These are phyloP conservation scores for Phthorimaea operculella DNA, from an alignment of 1,140 invertebrate species.

Conservation along the genomic window DNA sequence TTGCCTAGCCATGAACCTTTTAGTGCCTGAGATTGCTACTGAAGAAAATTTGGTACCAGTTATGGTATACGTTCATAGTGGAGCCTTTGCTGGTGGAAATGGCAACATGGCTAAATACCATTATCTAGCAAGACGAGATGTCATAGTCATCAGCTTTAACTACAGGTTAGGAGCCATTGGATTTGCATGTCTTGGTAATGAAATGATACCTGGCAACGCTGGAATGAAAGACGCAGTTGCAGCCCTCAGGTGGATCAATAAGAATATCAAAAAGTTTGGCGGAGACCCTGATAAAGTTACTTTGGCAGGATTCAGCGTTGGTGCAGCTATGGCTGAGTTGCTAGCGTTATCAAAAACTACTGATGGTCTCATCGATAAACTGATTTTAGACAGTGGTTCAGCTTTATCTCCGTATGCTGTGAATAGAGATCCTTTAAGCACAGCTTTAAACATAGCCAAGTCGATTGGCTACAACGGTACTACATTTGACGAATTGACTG, in stretches of 20 bases:
- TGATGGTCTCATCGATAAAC: conserved; percentile 43
- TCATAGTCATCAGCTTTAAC: conserved; percentile 50
- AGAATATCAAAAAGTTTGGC: conserved; percentile 73
- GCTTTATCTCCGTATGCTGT: conserved; percentile 48
- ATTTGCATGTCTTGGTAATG: conserved; percentile 69
- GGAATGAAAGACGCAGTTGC: conserved; percentile 72
- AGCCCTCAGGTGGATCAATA: conserved; percentile 67
- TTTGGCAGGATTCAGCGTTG: conserved; percentile 71
- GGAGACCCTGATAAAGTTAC: conserved; percentile 74
- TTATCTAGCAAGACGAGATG: conserved; percentile 42
- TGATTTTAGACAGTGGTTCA: conserved; percentile 58
- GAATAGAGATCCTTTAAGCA: conserved; percentile 46
- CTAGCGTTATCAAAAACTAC: conserved; percentile 40
- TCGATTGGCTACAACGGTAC: conserved; percentile 46
- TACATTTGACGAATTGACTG: conserved; percentile 35
- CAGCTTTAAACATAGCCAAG: conserved; percentile 47
- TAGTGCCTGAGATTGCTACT: conserved; percentile 38
- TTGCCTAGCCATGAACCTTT: conserved; percentile 41
- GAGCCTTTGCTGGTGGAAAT: conserved; percentile 50
- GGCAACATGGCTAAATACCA: conserved; percentile 45
- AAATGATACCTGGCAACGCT: conserved; percentile 71
- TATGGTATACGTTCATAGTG: conserved; percentile 53
- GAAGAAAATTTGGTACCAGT: conserved; percentile 49
- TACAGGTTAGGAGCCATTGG: conserved; percentile 62
- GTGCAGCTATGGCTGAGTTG: conserved; percentile 52